Evolutionary conservation across 1,140 invertebrate species (phyloP), one percentile per base, ranked within the genome.

Genomic region (Rhagoletis pomonella): DNA sequence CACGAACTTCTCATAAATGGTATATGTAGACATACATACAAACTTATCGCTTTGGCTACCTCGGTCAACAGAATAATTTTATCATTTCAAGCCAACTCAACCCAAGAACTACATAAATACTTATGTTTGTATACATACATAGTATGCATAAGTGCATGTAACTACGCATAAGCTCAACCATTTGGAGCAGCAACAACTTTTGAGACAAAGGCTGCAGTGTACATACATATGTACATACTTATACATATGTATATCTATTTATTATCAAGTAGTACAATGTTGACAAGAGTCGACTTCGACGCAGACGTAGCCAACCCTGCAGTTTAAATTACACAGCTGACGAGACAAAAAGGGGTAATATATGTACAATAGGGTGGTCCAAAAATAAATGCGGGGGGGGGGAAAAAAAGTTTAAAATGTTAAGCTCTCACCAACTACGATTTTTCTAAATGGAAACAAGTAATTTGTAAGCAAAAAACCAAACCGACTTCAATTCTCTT

Each of bases 261-360:
- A 29, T 29, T 67, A 3, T 29, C 42, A 67, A 67, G 17, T 42
- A 44, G 67, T 44, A 44, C 47, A 73, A 44, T 47, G 67, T 73
- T 14, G 42, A 69, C 65, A 69, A 29, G 39, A 69, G 65, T 14
- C 65, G 65, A 44, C 29, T 42, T 29, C 9, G 42, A 67, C 64
- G 64, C 39, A 7, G 39, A 67, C 64, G 64, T 10, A 17, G 42
- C 39, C 67, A 47, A 42, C 67, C 10, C 67, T 17, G 42, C 4
- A 42, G 67, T 73, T 73, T 42, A 12, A n/a, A 73, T 73, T 73
- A 73, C 67, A 73, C 67, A 73, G 67, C 67, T 73, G 67, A 73
- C 44, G 10, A 12, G 67, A 73, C 12, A 14, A 7, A 47, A 73
- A 47, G 29, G 29, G 29, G 29, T 29, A 29, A 29, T 29, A 29